A percentile compares a stretch with the other conserved stretches of the same genome.
These are phyloP conservation scores for Acomys russatus DNA, from an alignment of 2,797 vertebrate genomes.

Conservation along the genomic window DNA sequence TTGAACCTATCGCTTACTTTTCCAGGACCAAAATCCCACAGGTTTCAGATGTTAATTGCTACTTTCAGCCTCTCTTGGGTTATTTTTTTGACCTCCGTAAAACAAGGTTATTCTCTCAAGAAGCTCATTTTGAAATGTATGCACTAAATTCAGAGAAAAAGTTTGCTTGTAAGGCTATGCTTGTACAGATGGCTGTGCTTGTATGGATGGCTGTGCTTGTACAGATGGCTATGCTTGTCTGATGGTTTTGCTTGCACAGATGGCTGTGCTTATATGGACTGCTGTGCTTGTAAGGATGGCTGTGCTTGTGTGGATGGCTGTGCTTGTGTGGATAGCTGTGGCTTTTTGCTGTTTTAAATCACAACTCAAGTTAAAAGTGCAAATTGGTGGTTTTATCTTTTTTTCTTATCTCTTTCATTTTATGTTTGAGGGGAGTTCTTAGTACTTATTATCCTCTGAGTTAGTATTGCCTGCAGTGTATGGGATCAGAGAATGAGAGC, in stretches of 20 bases:
- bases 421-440: neutral
- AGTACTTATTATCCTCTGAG: neutral
- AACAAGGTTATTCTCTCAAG: neutral
- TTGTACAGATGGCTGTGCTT: neutral
- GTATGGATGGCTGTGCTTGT: neutral
- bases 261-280: neutral
- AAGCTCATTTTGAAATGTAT: neutral
- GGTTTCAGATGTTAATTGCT: neutral
- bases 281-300: neutral
- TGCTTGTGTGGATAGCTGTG: neutral
- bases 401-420: neutral
- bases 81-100: neutral
- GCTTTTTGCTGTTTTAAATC: neutral
- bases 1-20: neutral
- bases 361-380: neutral
- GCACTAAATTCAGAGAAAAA: neutral
- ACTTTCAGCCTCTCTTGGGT: neutral
- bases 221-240: neutral
- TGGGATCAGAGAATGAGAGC: neutral
- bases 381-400: neutral
- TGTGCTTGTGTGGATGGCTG: neutral
- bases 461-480: neutral
- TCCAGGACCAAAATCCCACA: no score
- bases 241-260: neutral
- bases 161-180: neutral